Conservation (phyloP, 2,888 invertebrate species). For the Liodrosophila aerea region DNA sequence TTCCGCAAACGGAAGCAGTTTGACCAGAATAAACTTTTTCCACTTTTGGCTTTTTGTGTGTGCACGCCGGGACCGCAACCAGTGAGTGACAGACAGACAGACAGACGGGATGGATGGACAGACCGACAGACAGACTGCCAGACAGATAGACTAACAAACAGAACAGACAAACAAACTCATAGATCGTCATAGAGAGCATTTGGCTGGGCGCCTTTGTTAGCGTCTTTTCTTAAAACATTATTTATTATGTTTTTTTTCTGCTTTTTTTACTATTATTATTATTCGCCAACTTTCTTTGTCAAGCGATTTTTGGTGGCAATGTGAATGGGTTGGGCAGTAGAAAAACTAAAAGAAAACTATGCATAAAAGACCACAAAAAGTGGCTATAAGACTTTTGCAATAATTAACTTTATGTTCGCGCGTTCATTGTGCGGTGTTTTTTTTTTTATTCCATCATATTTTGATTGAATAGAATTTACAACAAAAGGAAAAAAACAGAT, state of each 20-base stretch:
- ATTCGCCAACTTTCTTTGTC: slow-evolving; percentile 64
- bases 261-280: slow-evolving; percentile 25
- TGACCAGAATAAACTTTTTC: slow-evolving; percentile 71
- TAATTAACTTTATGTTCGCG: slow-evolving; percentile 53
- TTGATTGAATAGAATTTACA: slow-evolving; percentile 46
- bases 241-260: slow-evolving; percentile 60
- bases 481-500: slow-evolving; percentile 11
- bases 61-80: slow-evolving; percentile 17
- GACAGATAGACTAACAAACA: slow-evolving; percentile 1
- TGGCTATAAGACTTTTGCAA: slow-evolving; percentile 43
- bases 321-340: slow-evolving; percentile 23
- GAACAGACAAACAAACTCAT: slow-evolving; percentile 17
- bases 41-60: slow-evolving; percentile 56
- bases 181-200: slow-evolving; percentile 41
- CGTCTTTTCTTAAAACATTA: slow-evolving; percentile 69
- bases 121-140: slow-evolving; percentile 3
- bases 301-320: slow-evolving; percentile 47
- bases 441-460: neutral
- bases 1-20: slow-evolving; percentile 69
- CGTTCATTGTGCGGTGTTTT: slow-evolving; percentile 28
- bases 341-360: slow-evolving; percentile 42
- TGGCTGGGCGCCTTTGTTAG: slow-evolving; percentile 58
- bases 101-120: no score
- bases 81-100: slow-evolving; percentile 15
- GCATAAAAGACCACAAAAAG: slow-evolving; percentile 41